These are phyloP conservation scores for Plebejus argus DNA, from an alignment of 2,888 invertebrate species.

Conservation along the genomic window DNA sequence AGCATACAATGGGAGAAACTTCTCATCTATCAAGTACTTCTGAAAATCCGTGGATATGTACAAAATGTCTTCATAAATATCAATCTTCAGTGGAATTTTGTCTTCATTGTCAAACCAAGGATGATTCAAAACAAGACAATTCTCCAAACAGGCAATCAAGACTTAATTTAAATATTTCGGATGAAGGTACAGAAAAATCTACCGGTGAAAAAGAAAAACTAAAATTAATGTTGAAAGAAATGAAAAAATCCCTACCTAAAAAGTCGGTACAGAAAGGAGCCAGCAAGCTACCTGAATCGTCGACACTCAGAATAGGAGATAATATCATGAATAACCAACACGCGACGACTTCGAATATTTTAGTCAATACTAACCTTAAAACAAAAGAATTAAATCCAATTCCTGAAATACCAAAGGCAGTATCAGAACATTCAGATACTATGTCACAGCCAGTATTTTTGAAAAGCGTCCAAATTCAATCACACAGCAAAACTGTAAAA, in stretches of 20 bases:
- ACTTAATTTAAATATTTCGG: conserved; percentile 49
- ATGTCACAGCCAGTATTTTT: neutral
- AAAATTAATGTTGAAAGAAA: conserved; percentile 87
- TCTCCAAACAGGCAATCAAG: conserved; percentile 38
- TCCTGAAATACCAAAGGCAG: neutral
- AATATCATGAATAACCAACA: neutral
- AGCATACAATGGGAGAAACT: conserved; percentile 26
- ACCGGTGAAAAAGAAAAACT: conserved; percentile 81
- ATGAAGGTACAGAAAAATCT: conserved; percentile 53
- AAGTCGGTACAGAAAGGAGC: conserved; percentile 65
- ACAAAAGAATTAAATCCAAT: neutral
- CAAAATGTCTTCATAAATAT: conserved; percentile 64
- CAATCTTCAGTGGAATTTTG: conserved; percentile 59
- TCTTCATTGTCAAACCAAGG: conserved; percentile 53
- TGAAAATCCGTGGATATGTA: conserved; percentile 61
- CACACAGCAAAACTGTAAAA: neutral
- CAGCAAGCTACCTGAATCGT: conserved; percentile 53
- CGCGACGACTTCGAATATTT: neutral
- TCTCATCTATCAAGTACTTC: conserved; percentile 35
- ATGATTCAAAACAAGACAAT: conserved; percentile 39
- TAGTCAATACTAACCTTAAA: neutral
- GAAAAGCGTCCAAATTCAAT: neutral
- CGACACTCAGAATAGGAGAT: conserved; percentile 65
- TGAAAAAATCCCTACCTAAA: conserved; percentile 87
- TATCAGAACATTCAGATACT: neutral